A percentile compares a stretch with the other conserved stretches of the same genome.
Conservation (phyloP, 2,113 vertebrate genomes). For the Sterrhoptilus dennistouni region DNA sequence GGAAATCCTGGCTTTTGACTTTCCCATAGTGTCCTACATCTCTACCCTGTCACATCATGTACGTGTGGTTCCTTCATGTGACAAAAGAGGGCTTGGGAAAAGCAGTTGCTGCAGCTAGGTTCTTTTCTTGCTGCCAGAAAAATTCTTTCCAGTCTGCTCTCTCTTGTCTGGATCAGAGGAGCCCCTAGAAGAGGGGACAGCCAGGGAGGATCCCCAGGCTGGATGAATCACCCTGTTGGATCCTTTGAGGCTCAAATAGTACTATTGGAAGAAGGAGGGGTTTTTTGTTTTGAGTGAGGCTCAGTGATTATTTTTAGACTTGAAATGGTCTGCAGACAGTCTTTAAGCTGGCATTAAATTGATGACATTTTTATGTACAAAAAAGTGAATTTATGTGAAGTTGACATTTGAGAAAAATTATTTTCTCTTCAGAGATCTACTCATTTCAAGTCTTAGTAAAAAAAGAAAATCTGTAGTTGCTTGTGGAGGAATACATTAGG, state of each 20-base stretch:
- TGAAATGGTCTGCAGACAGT: background rate
- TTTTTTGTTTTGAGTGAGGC: background rate
- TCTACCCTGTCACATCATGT: background rate
- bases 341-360: background rate
- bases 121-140: constrained; percentile 23
- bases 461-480: background rate
- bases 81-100: constrained; percentile 2
- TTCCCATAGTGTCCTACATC: background rate
- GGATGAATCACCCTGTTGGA: constrained; percentile 5
- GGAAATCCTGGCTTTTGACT: background rate
- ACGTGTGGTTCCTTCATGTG: background rate
- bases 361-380: constrained; percentile 7
- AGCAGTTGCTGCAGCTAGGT: background rate
- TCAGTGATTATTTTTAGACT: background rate
- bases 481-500: background rate
- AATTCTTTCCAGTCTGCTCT: constrained; percentile 27
- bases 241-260: background rate
- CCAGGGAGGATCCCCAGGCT: background rate
- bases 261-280: background rate
- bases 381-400: background rate
- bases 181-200: background rate
- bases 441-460: background rate
- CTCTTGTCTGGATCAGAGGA: constrained; percentile 6
- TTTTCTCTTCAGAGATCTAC: background rate
- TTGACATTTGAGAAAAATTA: background rate